Evolutionary conservation across 2,797 vertebrate species (phyloP).

Genomic region (Tadarida brasiliensis): DNA sequence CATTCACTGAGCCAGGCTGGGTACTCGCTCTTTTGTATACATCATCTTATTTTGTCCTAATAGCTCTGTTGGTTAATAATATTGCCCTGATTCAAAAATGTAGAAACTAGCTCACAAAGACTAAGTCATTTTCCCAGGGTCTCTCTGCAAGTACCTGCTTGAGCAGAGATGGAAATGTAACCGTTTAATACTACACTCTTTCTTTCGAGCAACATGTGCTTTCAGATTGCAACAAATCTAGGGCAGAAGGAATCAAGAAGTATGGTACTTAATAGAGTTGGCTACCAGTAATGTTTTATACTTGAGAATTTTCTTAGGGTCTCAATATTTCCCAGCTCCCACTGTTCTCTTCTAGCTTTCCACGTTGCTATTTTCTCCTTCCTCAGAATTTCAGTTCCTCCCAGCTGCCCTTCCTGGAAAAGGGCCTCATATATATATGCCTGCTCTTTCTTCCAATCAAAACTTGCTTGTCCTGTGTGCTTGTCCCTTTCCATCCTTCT

Average conservation of each 20-base stretch:
- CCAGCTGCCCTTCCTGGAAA: background rate
- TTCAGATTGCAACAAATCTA: background rate
- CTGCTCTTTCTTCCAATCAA: background rate
- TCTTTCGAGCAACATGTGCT: background rate
- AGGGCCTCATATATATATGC: background rate
- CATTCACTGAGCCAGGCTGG: background rate
- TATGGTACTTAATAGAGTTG: background rate
- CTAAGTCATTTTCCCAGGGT: background rate
- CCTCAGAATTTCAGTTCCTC: background rate
- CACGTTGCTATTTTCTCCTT: background rate
- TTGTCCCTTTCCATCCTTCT: background rate
- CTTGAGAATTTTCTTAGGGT: background rate
- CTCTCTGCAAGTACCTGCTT: background rate
- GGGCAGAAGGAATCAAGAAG: background rate
- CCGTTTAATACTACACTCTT: background rate
- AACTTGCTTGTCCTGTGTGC: background rate
- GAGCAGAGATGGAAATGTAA: background rate
- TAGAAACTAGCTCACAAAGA: background rate
- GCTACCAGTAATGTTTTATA: background rate
- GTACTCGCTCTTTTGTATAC: background rate
- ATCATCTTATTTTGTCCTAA: background rate
- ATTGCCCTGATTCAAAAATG: constrained; percentile 6
- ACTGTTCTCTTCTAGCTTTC: background rate
- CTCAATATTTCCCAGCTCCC: background rate
- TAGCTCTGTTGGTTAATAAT: background rate